These are phyloP conservation scores for Caprella mutica DNA, from an alignment of 2,888 invertebrate genomes.

Conservation along the genomic window DNA sequence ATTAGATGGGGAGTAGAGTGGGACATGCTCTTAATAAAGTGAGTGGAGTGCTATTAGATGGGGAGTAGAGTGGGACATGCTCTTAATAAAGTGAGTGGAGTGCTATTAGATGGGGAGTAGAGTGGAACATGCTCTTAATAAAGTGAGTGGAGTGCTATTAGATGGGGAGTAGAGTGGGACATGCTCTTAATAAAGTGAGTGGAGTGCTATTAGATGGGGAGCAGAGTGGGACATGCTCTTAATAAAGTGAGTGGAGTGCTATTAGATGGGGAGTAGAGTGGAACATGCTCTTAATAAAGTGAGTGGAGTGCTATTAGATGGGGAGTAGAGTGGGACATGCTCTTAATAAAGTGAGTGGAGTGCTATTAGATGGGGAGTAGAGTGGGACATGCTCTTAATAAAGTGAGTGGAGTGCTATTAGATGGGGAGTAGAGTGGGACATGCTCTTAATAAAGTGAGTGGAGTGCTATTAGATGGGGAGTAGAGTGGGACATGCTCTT, in stretches of 20 bases:
- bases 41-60: neutral
- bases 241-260: too few species aligned
- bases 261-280: conserved; percentile 47
- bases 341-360: too few species aligned
- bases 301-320: conserved; percentile 35
- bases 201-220: too few species aligned
- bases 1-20: too few species aligned
- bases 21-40: too few species aligned
- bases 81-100: conserved; percentile 71
- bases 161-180: conserved; percentile 76
- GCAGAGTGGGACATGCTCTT: too few species aligned
- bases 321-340: too few species aligned
- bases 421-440: too few species aligned
- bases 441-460: too few species aligned
- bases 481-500: conserved; percentile 96
- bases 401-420: conserved; percentile 53
- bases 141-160: neutral
- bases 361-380: neutral
- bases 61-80: conserved; percentile 99
- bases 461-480: neutral
- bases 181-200: conserved; percentile 89
- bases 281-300: conserved; percentile 99
- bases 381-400: conserved; percentile 98
- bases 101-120: too few species aligned
- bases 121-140: too few species aligned